Conservation (phyloP, 1,140 invertebrate species). For the Cydia strobilella region DNA sequence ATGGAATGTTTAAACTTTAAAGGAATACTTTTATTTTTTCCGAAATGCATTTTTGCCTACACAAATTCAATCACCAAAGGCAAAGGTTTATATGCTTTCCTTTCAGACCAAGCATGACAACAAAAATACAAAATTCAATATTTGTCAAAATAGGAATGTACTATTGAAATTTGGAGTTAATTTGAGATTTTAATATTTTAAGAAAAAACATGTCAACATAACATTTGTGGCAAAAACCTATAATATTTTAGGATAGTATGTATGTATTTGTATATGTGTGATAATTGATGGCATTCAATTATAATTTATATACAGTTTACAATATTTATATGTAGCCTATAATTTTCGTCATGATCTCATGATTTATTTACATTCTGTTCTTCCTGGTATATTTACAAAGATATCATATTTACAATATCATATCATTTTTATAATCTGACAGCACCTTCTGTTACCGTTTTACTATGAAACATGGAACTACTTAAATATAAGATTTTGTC, state of each 20-base stretch:
- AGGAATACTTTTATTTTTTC: background rate
- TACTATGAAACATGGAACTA: background rate
- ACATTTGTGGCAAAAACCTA: background rate
- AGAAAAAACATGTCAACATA: background rate
- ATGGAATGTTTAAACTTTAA: conserved; percentile 4
- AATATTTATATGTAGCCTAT: background rate
- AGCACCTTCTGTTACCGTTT: conserved; percentile 24
- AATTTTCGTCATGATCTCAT: background rate
- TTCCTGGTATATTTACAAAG: background rate
- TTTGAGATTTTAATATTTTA: background rate
- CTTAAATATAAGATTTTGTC: background rate
- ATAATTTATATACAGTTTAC: background rate
- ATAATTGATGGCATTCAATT: background rate
- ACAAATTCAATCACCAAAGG: background rate
- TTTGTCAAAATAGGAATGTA: background rate
- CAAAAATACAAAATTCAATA: background rate
- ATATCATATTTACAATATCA: conserved; percentile 2
- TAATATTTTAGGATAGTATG: background rate
- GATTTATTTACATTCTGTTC: background rate
- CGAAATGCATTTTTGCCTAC: background rate
- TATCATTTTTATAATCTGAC: background rate
- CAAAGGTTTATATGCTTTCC: background rate
- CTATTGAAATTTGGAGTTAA: too few species aligned
- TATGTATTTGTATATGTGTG: too few species aligned
- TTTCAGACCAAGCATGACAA: background rate